phyloP scores from a whole-genome alignment of 2,888 invertebrate species.

The Pilophorus perplexus region DNA sequence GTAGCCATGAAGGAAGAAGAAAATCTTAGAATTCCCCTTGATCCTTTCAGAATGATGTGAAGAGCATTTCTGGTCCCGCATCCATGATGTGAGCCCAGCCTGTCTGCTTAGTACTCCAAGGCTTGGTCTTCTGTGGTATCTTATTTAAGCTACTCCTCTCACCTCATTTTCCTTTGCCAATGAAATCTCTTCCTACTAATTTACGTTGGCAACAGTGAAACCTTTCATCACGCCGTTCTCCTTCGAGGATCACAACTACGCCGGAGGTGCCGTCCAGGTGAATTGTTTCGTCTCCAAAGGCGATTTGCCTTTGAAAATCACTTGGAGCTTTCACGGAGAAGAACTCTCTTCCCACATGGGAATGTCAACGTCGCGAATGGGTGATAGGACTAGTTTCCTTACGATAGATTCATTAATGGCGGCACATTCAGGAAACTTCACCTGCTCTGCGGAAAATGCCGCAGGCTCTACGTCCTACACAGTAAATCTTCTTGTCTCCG shows the following conservation, averaged over 20 bases:
- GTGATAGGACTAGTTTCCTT: conserved; percentile 53
- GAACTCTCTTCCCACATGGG: conserved; percentile 48
- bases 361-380: conserved; percentile 46
- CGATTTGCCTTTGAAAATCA: conserved; percentile 58
- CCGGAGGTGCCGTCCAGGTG: conserved; percentile 75
- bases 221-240: conserved; percentile 79
- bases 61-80: no score
- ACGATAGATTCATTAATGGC: conserved; percentile 68
- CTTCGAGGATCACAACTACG: conserved; percentile 70
- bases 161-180: no score
- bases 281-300: conserved; percentile 65
- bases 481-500: conserved; percentile 64
- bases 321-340: conserved; percentile 58
- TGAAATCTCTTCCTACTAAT: no score
- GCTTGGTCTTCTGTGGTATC: no score
- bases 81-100: no score
- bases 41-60: no score
- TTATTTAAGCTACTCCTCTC: no score
- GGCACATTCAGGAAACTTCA: conserved; percentile 72
- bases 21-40: no score
- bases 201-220: conserved; percentile 59
- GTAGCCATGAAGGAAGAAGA: no score
- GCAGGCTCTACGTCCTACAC: conserved; percentile 69
- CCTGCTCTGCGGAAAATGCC: conserved; percentile 70
- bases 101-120: no score